Evolutionary conservation across 1,140 invertebrate genomes (phyloP).

Genomic region (Myzus persicae): DNA sequence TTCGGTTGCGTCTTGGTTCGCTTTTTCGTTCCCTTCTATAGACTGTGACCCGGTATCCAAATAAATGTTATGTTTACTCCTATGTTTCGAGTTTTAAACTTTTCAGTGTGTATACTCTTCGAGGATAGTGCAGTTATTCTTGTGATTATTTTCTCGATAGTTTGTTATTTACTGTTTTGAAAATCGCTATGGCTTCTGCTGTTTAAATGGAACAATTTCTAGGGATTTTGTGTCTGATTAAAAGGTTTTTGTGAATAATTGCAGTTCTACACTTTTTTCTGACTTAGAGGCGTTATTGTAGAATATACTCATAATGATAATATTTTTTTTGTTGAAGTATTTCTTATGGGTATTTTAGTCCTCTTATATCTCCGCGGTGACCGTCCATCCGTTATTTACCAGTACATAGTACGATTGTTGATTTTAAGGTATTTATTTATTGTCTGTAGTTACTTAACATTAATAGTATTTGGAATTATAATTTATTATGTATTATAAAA

Average conservation of each 20-base stretch:
- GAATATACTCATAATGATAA: too few relatives aligned
- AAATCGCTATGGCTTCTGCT: not conserved
- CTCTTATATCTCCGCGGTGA: too few relatives aligned
- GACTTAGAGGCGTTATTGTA: fast-evolving
- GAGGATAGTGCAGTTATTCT: not conserved
- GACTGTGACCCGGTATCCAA: not conserved
- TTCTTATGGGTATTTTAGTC: too few relatives aligned
- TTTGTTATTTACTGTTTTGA: not conserved
- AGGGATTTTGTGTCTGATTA: too few relatives aligned
- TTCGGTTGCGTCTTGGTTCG: not conserved
- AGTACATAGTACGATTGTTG: too few relatives aligned
- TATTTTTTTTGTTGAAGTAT: too few relatives aligned
- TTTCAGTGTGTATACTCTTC: not conserved
- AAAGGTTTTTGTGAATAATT: not conserved
- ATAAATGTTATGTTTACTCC: not conserved
- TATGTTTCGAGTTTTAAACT: not conserved
- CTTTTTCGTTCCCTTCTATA: not conserved
- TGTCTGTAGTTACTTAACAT: too few relatives aligned
- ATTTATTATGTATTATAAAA: too few relatives aligned
- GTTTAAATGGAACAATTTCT: too few relatives aligned
- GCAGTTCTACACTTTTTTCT: not conserved
- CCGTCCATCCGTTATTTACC: too few relatives aligned
- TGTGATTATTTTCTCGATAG: not conserved
- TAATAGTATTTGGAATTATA: too few relatives aligned
- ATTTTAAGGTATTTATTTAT: too few relatives aligned